A percentile compares a stretch with the other conserved stretches of the same genome.
These are phyloP conservation scores for Penaeus japonicus DNA, from an alignment of 1,140 invertebrate species.

Conservation along the genomic window DNA sequence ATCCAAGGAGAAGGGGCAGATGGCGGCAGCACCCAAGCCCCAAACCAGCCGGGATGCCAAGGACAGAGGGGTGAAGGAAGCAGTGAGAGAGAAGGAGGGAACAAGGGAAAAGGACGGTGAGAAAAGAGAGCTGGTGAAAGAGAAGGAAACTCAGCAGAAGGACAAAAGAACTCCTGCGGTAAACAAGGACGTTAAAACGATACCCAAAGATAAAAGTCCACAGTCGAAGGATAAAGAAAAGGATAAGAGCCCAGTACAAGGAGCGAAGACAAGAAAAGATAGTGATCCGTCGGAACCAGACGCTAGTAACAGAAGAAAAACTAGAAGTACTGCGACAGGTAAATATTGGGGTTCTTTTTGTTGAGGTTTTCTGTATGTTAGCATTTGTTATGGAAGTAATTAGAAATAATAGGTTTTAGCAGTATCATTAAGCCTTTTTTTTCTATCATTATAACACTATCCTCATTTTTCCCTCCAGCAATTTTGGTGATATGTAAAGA, in stretches of 20 bases:
- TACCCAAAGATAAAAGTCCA: slow-evolving; percentile 48
- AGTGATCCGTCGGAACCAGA: slow-evolving; percentile 50
- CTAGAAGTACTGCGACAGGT: slow-evolving; percentile 54
- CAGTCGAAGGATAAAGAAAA: slow-evolving; percentile 48
- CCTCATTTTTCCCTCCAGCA: too few species aligned
- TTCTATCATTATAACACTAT: too few species aligned
- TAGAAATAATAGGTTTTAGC: too few species aligned
- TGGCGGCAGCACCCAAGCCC: not conserved
- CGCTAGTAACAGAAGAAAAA: slow-evolving; percentile 50
- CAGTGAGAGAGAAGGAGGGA: slow-evolving; percentile 4
- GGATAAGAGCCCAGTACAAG: slow-evolving; percentile 44
- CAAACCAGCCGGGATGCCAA: not conserved
- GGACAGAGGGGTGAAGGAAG: not conserved
- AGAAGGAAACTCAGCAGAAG: slow-evolving; percentile 51
- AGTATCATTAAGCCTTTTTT: too few species aligned
- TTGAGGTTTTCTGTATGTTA: not conserved
- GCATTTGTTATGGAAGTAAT: too few species aligned
- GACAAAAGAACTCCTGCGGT: slow-evolving; percentile 39
- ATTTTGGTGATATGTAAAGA: too few species aligned
- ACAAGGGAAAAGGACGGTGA: slow-evolving; percentile 32
- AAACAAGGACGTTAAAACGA: slow-evolving; percentile 32
- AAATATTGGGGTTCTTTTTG: not conserved
- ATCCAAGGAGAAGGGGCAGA: slow-evolving; percentile 1
- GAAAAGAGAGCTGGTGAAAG: slow-evolving; percentile 36
- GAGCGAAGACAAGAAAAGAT: slow-evolving; percentile 43